These are phyloP conservation scores for Urocolius indicus DNA, from an alignment of 2,113 vertebrate species.

Conservation along the genomic window DNA sequence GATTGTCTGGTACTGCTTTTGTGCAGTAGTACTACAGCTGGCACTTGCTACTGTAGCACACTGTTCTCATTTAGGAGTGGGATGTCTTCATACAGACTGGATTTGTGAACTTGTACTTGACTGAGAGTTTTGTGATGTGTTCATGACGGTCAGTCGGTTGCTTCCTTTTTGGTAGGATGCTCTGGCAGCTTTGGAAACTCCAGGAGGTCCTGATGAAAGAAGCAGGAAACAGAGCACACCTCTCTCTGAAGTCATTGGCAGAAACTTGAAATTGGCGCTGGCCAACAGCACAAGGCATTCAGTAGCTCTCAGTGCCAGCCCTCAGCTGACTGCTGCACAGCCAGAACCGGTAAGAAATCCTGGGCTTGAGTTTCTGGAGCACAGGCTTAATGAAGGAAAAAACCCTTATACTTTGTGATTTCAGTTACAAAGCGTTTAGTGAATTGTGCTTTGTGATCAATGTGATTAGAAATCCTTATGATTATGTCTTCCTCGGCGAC, in stretches of 20 bases:
- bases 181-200: slow-evolving; percentile 88
- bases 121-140: background rate
- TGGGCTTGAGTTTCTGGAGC: background rate
- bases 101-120: background rate
- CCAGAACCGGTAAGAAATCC: slow-evolving; percentile 60
- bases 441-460: background rate
- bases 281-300: slow-evolving; percentile 85
- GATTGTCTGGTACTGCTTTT: background rate
- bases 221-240: slow-evolving; percentile 82
- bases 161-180: slow-evolving; percentile 81
- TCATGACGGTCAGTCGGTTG: background rate
- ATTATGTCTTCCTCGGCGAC: background rate
- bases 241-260: slow-evolving; percentile 89
- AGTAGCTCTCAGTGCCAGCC: slow-evolving; percentile 84
- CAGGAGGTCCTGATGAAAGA: slow-evolving; percentile 76
- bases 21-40: background rate
- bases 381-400: background rate
- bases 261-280: slow-evolving; percentile 89
- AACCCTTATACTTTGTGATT: accelerated
- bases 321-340: slow-evolving; percentile 70
- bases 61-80: background rate
- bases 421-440: background rate
- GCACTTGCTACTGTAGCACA: background rate
- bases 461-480: background rate
- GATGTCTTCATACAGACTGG: background rate